Percentiles rank a stretch among this genome's conserved stretches.
phyloP scores from a whole-genome alignment of 2,113 vertebrate species.

The Rhinoderma darwinii region DNA sequence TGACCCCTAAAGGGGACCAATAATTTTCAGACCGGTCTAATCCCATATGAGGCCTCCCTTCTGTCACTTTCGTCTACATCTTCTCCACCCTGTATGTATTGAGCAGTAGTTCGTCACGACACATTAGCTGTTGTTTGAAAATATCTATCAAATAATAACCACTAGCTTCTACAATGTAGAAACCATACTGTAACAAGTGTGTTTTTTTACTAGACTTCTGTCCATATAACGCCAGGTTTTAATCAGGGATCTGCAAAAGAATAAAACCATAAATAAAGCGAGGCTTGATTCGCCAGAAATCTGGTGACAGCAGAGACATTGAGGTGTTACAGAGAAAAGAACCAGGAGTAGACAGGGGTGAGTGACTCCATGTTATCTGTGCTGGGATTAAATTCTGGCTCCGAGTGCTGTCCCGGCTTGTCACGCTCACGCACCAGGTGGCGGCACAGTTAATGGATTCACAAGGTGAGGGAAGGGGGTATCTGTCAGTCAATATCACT shows the following conservation, averaged over 20 bases:
- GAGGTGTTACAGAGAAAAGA: background rate
- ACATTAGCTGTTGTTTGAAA: no score
- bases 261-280: background rate
- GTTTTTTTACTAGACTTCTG: background rate
- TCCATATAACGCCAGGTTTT: background rate
- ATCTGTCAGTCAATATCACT: conserved; percentile 43
- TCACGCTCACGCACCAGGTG: background rate
- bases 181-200: no score
- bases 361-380: background rate
- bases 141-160: no score
- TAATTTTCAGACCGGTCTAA: no score
- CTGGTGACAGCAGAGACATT: background rate
- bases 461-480: background rate
- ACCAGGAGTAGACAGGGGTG: background rate
- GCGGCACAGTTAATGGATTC: conserved; percentile 17
- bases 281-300: background rate
- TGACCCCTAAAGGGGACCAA: no score
- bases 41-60: no score
- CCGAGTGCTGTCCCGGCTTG: conserved; percentile 17
- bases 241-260: background rate
- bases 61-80: no score
- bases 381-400: background rate
- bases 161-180: no score
- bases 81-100: no score
- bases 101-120: no score